Base-by-base conservation (phyloP, 2,888 invertebrate species). In the Drosophila putrida region DNA sequence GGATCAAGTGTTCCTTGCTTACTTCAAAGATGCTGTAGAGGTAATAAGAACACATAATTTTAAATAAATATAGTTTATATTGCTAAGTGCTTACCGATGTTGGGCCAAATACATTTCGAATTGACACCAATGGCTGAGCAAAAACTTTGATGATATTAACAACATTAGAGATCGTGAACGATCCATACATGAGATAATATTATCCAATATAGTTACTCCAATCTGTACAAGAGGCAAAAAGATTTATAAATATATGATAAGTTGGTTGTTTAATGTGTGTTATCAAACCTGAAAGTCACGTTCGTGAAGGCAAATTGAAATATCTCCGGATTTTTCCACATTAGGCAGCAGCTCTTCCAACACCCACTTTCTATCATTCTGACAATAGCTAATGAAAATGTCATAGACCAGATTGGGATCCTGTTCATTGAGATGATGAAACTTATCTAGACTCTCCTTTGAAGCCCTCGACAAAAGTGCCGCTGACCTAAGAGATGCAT, bases 51-150 rank as follows among this genome's bases (percentile, higher is more conserved):
- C 36, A 25, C 6, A 31, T 31, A 0, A 1, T 4, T 25, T 25
- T 13, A 25, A n/a, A 3, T 4, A 33, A 15, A 25, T 47, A 4
- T 10, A 31, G 4, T 49, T 6, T n/a, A 11, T 28, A 0, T 1
- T 36, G 0, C 11, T 5, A 1, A 1, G 9, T 10, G 11, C 68
- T 50, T 46, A 94, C 94, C 95, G 93, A 84, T 95, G 95, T 66
- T 95, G 95, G 0, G 95, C 95, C 47, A 96, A 85, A 77, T 95
- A 94, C 94, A 95, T 94, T 90, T 96, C 96, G 75, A 95, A 95
- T 80, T 95, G 95, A 80, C 96, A 96, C 96, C 96, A 96, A 72
- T 95, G 95, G 75, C 95, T 95, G 8, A 94, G 91, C 6, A 95
- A 90, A 89, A 95, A 96, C 73, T 93, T 92, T 41, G 94, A 93